Conservation (phyloP, 2,888 invertebrate genomes). For the Auanema freiburgensis region DNA sequence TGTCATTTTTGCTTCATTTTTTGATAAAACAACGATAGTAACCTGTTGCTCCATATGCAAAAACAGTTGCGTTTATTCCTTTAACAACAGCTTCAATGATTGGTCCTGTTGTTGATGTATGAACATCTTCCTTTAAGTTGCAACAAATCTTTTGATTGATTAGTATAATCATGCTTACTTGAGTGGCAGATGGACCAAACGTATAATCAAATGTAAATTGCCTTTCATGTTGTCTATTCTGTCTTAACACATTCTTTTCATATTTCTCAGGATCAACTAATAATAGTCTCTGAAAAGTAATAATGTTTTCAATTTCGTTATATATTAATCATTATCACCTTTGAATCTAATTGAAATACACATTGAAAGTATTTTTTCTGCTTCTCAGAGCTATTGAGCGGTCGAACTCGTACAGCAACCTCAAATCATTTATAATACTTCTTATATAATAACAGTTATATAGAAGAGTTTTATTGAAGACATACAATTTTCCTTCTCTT, state of each 20-base stretch:
- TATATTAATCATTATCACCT: conserved; percentile 69
- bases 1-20: neutral
- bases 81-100: conserved; percentile 82
- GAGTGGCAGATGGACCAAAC: conserved; percentile 82
- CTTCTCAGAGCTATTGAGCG: conserved; percentile 77
- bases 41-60: conserved; percentile 87
- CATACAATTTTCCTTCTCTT: too few species aligned
- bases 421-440: conserved; percentile 60
- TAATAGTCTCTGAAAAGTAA: conserved; percentile 71
- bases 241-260: conserved; percentile 72
- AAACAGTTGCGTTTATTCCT: conserved; percentile 91
- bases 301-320: neutral
- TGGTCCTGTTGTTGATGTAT: conserved; percentile 81
- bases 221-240: conserved; percentile 75
- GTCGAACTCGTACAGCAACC: conserved; percentile 89
- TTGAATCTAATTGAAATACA: conserved; percentile 78
- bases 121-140: conserved; percentile 76
- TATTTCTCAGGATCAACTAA: conserved; percentile 73
- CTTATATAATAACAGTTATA: too few species aligned
- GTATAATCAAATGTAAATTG: conserved; percentile 87
- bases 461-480: too few species aligned
- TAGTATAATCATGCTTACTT: conserved; percentile 70
- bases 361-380: conserved; percentile 72
- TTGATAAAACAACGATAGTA: conserved; percentile 19
- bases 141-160: too few species aligned